These are phyloP conservation scores for Triplophysa rosa DNA, from an alignment of 2,113 vertebrate genomes.

Conservation along the genomic window DNA sequence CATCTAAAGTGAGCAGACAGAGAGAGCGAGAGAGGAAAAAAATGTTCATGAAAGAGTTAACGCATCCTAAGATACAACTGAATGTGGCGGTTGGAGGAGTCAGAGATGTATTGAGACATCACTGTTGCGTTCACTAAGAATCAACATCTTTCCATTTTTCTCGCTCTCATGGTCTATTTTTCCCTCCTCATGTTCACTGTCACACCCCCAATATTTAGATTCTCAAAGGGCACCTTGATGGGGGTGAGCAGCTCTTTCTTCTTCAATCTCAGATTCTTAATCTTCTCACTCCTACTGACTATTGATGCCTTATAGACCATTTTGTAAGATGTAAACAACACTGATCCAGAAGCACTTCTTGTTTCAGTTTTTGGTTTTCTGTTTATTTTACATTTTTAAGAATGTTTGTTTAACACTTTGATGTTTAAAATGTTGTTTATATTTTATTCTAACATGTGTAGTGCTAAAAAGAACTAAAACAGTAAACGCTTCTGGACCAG, in stretches of 20 bases:
- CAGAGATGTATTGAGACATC: slow-evolving; percentile 67
- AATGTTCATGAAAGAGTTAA: slow-evolving; percentile 62
- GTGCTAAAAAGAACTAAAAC: no score
- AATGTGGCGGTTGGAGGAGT: slow-evolving; percentile 57
- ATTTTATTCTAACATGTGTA: no score
- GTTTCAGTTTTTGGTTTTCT: no score
- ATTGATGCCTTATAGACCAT: slow-evolving; percentile 52
- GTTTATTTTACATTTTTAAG: no score
- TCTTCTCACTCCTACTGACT: slow-evolving; percentile 53
- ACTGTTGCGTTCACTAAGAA: slow-evolving; percentile 46
- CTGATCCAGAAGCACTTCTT: no score
- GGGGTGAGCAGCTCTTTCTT: slow-evolving; percentile 50
- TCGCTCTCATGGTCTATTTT: neutral
- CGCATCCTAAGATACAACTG: slow-evolving; percentile 45
- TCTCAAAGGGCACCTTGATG: slow-evolving; percentile 55
- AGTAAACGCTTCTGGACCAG: no score
- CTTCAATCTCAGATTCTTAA: slow-evolving; percentile 18
- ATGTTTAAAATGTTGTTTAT: no score
- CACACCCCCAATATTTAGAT: slow-evolving; percentile 13
- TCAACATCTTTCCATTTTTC: slow-evolving; percentile 50
- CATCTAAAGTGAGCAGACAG: slow-evolving; percentile 58
- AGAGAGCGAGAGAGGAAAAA: slow-evolving; percentile 25
- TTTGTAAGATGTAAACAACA: no score
- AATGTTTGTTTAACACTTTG: no score
- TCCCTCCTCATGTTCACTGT: neutral